phyloP scores from a whole-genome alignment of 2,888 invertebrate species.

The Alviniconcha strummeri region DNA sequence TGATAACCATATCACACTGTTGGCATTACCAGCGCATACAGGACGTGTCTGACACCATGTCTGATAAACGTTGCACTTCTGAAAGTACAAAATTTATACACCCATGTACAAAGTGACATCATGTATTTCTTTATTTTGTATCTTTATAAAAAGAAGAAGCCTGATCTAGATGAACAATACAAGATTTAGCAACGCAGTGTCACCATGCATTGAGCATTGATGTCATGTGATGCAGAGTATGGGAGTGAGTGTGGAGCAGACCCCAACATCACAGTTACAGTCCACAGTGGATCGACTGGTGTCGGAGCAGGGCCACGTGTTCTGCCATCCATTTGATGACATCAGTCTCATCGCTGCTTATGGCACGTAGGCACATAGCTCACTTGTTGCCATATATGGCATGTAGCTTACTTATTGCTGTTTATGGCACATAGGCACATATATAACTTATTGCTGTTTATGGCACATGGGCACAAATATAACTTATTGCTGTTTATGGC shows the following conservation, averaged over 20 bases:
- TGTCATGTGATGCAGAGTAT: conserved; percentile 51
- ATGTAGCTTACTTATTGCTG: too few species aligned
- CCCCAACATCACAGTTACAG: conserved; percentile 53
- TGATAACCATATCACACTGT: background rate
- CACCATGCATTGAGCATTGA: too few species aligned
- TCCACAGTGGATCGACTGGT: conserved; percentile 55
- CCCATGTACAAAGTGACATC: background rate
- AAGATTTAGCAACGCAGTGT: too few species aligned
- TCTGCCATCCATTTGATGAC: conserved; percentile 69
- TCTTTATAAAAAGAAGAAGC: too few species aligned
- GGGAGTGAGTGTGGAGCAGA: conserved; percentile 59
- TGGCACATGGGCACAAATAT: conserved; percentile 39
- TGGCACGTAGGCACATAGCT: conserved; percentile 35
- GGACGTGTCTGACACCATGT: too few species aligned
- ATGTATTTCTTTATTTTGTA: too few species aligned
- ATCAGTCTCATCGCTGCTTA: conserved; percentile 58
- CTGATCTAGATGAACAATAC: too few species aligned
- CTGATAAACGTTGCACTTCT: too few species aligned
- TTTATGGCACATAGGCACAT: too few species aligned
- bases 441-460: too few species aligned
- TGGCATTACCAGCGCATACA: background rate
- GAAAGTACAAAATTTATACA: background rate
- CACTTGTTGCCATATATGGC: too few species aligned
- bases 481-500: conserved; percentile 57
- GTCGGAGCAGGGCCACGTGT: conserved; percentile 52